Base-by-base conservation (phyloP, 2,797 vertebrate species). In the Premnoplex brunnescens region DNA sequence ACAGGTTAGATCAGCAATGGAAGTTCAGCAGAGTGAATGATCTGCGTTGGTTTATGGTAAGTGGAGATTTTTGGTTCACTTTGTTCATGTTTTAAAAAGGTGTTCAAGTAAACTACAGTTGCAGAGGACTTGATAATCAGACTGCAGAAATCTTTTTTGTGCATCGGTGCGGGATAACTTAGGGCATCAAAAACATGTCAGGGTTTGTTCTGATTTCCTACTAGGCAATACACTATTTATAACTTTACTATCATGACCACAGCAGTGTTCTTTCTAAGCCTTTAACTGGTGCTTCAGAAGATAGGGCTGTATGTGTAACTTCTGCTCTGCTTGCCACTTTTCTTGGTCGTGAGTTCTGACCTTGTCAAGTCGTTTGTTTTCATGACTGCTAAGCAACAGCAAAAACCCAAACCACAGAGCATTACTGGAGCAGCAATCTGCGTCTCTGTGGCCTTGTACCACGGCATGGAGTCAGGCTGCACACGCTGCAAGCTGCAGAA, bases 321-420 rank as follows among this genome's bases (percentile, higher is more conserved):
- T 72, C 18, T 84, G 34, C 39, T 71, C 28, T 12, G 8, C 62
- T 82, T 1, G 0, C 46, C 51, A 20, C 56, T 7, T 46, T 72
- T 60, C 49, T 81, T 51, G 24, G 55, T 72, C 48, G 6, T 69
- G 39, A 91, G 86, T 91, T 88, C 59, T 91, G 84, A 64, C 48
- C 36, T 79, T 82, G 59, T 86, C 71, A 79, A 76, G 63, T 63
- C 32, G 63, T 55, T 92, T 93, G 51, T 89, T 89, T 94, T 85
- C 37, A 14, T 79, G 73, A 85, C 58, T 87, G 87, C 83, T 83
- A 84, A 84, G 89, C 71, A 92, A 93, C 74, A 43, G 69, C 58
- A 56, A 81, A 88, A 95, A 12, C 9, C n/a, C 34, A 46, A 89
- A 75, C 37, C 80, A 66, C 71, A 66, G 58, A 58, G 34, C 62